Evolutionary conservation across 2,113 vertebrate genomes (phyloP).

Genomic region (Climacteris rufus): DNA sequence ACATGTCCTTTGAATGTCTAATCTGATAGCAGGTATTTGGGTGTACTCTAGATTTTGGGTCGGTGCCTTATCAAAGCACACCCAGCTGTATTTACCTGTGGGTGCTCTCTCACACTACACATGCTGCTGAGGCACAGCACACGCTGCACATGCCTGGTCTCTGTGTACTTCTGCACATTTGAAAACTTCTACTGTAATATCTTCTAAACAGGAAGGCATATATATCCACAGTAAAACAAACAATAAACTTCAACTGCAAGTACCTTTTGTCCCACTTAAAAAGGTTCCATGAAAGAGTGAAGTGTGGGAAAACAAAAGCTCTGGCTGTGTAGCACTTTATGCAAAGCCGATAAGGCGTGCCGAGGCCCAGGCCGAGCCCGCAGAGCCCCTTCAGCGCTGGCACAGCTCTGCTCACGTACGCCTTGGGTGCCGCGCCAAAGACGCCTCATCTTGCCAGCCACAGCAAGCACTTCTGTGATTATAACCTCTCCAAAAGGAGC

Average conservation of each 20-base stretch:
- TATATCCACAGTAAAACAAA: not conserved
- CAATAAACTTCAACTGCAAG: not conserved
- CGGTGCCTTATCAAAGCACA: not conserved
- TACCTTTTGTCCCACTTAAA: not conserved
- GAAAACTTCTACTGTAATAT: not conserved
- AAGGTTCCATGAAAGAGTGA: rapidly evolving
- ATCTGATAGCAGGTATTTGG: not conserved
- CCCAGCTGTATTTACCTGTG: not conserved
- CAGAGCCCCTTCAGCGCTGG: not conserved
- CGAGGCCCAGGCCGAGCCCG: not conserved
- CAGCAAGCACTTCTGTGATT: not conserved
- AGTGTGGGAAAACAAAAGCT: not conserved
- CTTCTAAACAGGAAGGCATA: not conserved
- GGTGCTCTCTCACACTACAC: not conserved
- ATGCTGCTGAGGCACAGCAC: not conserved
- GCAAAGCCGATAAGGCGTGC: not conserved
- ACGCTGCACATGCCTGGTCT: not conserved
- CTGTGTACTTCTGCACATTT: not conserved
- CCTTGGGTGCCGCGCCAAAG: rapidly evolving
- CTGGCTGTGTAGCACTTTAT: not conserved
- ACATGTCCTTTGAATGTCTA: not conserved
- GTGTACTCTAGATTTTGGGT: not conserved
- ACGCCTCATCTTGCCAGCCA: rapidly evolving
- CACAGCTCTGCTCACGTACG: not conserved
- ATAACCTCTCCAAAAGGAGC: not conserved